These are phyloP conservation scores for Drosophila pruinosa DNA, from an alignment of 1,140 invertebrate species.

Conservation along the genomic window DNA sequence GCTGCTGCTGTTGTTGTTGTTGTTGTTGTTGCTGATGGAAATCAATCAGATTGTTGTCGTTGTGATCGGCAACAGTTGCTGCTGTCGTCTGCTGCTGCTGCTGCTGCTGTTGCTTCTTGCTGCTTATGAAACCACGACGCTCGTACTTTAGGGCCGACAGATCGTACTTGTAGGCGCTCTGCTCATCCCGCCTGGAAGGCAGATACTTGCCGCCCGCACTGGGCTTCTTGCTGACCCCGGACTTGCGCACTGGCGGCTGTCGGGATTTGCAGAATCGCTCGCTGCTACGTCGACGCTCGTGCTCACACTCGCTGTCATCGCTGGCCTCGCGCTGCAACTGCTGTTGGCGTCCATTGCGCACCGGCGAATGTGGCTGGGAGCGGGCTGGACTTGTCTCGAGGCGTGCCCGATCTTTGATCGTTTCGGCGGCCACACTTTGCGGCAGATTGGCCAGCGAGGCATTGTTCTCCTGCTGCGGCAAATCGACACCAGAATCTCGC, in stretches of 20 bases:
- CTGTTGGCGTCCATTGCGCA: constrained; percentile 53
- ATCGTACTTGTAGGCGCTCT: constrained; percentile 80
- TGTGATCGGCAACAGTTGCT: constrained; percentile 60
- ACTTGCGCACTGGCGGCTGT: constrained; percentile 76
- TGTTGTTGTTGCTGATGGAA: constrained; percentile 65
- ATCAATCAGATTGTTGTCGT: constrained; percentile 82
- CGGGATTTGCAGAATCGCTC: constrained; percentile 82
- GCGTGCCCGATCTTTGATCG: constrained; percentile 64
- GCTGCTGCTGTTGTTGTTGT: constrained; percentile 63
- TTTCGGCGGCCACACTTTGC: constrained; percentile 4
- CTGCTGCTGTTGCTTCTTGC: constrained; percentile 65
- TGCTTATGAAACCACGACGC: constrained; percentile 78
- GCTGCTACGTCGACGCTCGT: constrained; percentile 76
- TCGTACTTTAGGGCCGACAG: constrained; percentile 76
- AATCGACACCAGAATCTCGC: constrained; percentile 30
- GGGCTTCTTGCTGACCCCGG: constrained; percentile 69
- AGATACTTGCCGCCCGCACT: constrained; percentile 60
- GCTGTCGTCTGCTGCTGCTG: constrained; percentile 40
- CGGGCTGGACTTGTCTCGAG: constrained; percentile 76
- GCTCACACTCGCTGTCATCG: constrained; percentile 84
- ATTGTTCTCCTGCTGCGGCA: constrained; percentile 64
- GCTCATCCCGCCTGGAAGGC: constrained; percentile 67
- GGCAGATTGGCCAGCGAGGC: constrained; percentile 62
- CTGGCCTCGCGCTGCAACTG: constrained; percentile 72
- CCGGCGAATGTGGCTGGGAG: constrained; percentile 61